Evolutionary conservation across 2,888 invertebrate genomes (phyloP).

Genomic region (Papilio demoleus): DNA sequence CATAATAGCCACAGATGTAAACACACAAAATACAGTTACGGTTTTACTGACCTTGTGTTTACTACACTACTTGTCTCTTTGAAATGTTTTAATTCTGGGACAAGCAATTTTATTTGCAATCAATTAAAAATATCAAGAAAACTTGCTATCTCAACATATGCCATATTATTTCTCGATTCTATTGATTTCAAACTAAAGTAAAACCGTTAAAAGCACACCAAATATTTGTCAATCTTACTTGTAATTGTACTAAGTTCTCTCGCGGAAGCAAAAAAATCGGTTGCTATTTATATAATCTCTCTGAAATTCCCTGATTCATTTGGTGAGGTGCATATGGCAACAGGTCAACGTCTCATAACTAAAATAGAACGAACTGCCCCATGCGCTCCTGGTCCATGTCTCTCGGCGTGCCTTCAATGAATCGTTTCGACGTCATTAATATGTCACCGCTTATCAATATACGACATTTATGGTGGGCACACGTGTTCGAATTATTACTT

Average conservation of each 20-base stretch:
- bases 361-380: conserved; percentile 70
- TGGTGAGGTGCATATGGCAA: conserved; percentile 53
- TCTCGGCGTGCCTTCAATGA: conserved; percentile 71
- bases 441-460: conserved; percentile 77
- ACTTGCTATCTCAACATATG: not conserved
- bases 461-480: conserved; percentile 59
- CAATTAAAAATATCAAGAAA: too few relatives aligned
- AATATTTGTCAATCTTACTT: not conserved
- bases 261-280: conserved; percentile 26
- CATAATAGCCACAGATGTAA: conserved; percentile 26
- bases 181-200: not conserved
- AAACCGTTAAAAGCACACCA: not conserved
- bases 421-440: conserved; percentile 74
- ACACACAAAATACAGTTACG: conserved; percentile 25
- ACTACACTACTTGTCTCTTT: conserved; percentile 27
- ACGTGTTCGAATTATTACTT: conserved; percentile 57
- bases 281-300: conserved; percentile 43
- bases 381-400: conserved; percentile 70
- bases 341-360: conserved; percentile 77
- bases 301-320: conserved; percentile 60
- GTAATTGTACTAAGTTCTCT: conserved; percentile 43
- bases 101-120: too few relatives aligned
- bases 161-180: not conserved
- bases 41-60: conserved; percentile 6
- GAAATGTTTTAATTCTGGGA: not conserved